Evolutionary conservation across 2,888 invertebrate species (phyloP).

Genomic region (Alitta virens): DNA sequence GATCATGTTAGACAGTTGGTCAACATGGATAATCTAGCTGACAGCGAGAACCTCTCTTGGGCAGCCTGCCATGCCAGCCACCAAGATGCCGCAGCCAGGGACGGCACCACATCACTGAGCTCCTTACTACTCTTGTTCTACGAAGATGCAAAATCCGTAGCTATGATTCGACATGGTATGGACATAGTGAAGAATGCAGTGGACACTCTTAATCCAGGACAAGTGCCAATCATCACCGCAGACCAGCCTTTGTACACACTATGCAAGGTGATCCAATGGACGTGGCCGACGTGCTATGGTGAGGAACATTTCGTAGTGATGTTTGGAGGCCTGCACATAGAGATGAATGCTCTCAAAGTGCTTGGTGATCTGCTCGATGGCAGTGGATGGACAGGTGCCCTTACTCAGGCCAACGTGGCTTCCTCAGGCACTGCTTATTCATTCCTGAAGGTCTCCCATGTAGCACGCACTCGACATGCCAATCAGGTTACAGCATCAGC

Average conservation of each 20-base stretch:
- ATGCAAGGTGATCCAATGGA: slow-evolving; percentile 41
- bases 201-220: slow-evolving; percentile 32
- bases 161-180: slow-evolving; percentile 24
- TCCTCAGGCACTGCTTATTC: slow-evolving; percentile 33
- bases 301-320: too few species aligned
- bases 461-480: slow-evolving; percentile 28
- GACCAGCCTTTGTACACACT: slow-evolving; percentile 40
- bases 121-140: slow-evolving; percentile 11
- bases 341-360: slow-evolving; percentile 37
- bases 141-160: slow-evolving; percentile 19
- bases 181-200: slow-evolving; percentile 17
- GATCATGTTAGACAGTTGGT: too few species aligned
- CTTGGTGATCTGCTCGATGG: slow-evolving; percentile 33
- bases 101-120: slow-evolving; percentile 13
- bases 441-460: slow-evolving; percentile 27
- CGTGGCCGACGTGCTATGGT: slow-evolving; percentile 34
- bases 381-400: slow-evolving; percentile 32
- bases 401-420: too few species aligned
- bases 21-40: slow-evolving; percentile 12
- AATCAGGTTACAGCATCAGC: too few species aligned
- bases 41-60: slow-evolving; percentile 13
- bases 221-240: slow-evolving; percentile 33
- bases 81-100: not conserved
- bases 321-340: slow-evolving; percentile 43
- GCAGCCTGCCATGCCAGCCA: slow-evolving; percentile 20